A percentile compares a stretch with the other conserved stretches of the same genome.
Evolutionary conservation across 2,888 invertebrate genomes (phyloP).

Genomic region (Galeopsomyia nigrocyanea): DNA sequence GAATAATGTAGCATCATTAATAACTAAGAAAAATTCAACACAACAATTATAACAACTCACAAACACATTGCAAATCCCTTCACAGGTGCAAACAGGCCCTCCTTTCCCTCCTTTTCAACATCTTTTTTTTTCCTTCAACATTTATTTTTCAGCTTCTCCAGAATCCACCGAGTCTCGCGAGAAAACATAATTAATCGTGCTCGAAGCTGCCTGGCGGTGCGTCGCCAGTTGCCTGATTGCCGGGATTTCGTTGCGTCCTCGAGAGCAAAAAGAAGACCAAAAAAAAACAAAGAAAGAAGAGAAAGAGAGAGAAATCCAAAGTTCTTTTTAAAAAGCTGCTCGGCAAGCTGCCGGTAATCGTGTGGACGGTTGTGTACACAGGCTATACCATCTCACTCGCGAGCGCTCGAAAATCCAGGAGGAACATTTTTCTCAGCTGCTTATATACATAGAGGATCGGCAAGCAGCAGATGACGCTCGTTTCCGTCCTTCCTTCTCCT

Average conservation of each 20-base stretch:
- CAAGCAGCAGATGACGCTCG: slow-evolving; percentile 63
- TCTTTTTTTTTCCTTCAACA: neutral
- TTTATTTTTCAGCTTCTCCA: slow-evolving; percentile 21
- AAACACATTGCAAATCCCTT: slow-evolving; percentile 35
- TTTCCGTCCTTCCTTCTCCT: slow-evolving; percentile 41
- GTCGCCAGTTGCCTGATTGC: slow-evolving; percentile 51
- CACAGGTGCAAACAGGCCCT: slow-evolving; percentile 35
- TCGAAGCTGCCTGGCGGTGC: slow-evolving; percentile 43
- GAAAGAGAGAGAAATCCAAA: neutral
- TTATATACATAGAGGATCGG: slow-evolving; percentile 57
- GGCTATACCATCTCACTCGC: slow-evolving; percentile 39
- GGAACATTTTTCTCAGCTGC: slow-evolving; percentile 57
- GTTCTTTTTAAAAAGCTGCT: slow-evolving; percentile 14
- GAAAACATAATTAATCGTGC: slow-evolving; percentile 49
- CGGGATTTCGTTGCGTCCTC: slow-evolving; percentile 46
- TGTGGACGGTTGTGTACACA: neutral
- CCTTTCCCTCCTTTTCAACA: neutral
- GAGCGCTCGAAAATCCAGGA: slow-evolving; percentile 55
- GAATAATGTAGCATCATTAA: too few species aligned
- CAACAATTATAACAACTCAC: slow-evolving; percentile 28
- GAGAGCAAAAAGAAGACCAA: slow-evolving; percentile 36
- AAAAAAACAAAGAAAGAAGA: slow-evolving; percentile 25
- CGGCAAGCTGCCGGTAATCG: neutral
- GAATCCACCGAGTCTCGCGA: slow-evolving; percentile 22
- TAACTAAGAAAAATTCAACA: slow-evolving; percentile 29